Base-by-base conservation (phyloP, 1,140 invertebrate species). In the Heliconius eleuchia region DNA sequence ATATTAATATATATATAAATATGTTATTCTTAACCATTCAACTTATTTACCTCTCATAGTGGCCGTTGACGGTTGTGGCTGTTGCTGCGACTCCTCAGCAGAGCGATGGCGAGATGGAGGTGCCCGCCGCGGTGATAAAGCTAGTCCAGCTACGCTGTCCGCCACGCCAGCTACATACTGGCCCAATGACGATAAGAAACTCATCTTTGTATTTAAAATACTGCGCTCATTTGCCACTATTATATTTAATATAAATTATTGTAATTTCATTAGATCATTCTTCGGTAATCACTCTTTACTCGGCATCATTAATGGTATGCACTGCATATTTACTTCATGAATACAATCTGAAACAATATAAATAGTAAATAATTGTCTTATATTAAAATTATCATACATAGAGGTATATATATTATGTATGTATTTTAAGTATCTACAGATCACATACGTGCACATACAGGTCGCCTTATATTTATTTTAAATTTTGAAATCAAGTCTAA, bases 101-200 rank as follows among this genome's bases (percentile, higher is more conserved):
- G 96, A 96, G 70, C 96, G 95, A 84, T 97, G 96, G 6, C 96
- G 95, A n/a, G 96, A 95, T 74, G 97, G 95, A 2, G 96, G 97
- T 85, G 96, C 97, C 81, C 97, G 95, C 81, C 97, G 97, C 50
- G 97, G 97, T 78, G 97, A 97, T n/a, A 98, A 91, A 52, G 95
- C 96, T 76, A 98, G 91, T 84, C 96, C 97, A 16, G 97, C 97
- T 77, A 98, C 97, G 85, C 97, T 97, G 88, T 96, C 96, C 80
- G 96, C 96, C 85, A 93, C 96, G 80, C 95, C 96, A 78, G 95
- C 96, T 87, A 98, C 97, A 91, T 97, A 97, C 89, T 98, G 97
- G 85, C 97, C 97, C 80, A 98, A 91, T 11, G 97, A 97, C 86
- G 96, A 97, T 88, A 98, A 96, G 95, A 98, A 98, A 95, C 97